These are phyloP conservation scores for Heterotis niloticus DNA, from an alignment of 2,113 vertebrate species.

Conservation along the genomic window DNA sequence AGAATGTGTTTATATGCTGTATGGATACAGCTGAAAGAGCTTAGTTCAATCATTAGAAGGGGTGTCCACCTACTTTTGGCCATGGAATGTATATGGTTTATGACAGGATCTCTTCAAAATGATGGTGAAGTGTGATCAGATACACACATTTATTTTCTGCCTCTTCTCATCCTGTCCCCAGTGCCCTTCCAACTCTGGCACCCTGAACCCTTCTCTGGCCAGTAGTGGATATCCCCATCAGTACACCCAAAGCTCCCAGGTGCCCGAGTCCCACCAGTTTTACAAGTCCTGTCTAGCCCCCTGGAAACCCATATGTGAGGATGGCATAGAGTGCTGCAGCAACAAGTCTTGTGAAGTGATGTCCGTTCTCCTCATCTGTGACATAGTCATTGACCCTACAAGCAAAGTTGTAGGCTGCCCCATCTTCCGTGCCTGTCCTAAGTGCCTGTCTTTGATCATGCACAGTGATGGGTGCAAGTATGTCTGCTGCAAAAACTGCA, in stretches of 20 bases:
- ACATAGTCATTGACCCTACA: conserved; percentile 19
- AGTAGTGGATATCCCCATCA: conserved; percentile 11
- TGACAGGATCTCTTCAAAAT: too few species aligned
- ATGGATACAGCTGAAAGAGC: too few species aligned
- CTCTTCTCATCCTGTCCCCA: too few species aligned
- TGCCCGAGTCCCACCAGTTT: not conserved
- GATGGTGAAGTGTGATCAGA: too few species aligned
- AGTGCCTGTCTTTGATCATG: conserved; percentile 39
- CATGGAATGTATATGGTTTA: too few species aligned
- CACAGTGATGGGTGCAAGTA: conserved; percentile 36
- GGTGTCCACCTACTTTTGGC: too few species aligned
- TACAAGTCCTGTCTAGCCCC: conserved; percentile 12
- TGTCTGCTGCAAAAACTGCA: conserved; percentile 7
- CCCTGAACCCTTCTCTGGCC: accelerated
- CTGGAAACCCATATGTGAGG: not conserved
- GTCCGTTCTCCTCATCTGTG: conserved; percentile 34
- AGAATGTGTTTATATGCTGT: too few species aligned
- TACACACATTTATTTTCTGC: too few species aligned
- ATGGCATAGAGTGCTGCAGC: not conserved
- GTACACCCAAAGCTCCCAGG: conserved; percentile 27
- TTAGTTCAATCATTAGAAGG: too few species aligned
- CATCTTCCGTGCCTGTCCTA: conserved; percentile 39
- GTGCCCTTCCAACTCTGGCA: too few species aligned
- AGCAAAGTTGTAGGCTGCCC: conserved; percentile 36
- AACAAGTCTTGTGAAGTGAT: not conserved